Percentiles rank a stretch among this genome's conserved stretches.
These are phyloP conservation scores for Rallus limicola DNA, from an alignment of 2,113 vertebrate genomes.

Conservation along the genomic window DNA sequence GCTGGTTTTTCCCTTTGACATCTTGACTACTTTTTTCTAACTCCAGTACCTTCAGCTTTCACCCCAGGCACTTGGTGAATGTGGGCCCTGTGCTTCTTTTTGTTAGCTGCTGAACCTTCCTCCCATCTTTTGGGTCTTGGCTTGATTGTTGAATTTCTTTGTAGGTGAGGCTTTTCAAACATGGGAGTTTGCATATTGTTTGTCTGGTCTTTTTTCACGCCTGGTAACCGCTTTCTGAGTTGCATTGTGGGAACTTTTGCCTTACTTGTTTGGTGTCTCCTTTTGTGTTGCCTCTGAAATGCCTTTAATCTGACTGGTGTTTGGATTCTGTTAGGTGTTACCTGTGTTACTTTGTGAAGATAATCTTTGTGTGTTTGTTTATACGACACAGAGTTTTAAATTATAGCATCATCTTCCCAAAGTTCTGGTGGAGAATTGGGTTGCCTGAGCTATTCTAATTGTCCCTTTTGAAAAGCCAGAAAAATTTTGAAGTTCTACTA, in stretches of 20 bases:
- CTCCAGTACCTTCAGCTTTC: not conserved
- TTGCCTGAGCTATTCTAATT: not conserved
- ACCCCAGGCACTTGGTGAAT: not conserved
- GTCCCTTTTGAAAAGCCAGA: not conserved
- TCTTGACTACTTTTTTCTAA: not conserved
- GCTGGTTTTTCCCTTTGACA: not conserved
- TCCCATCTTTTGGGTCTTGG: not conserved
- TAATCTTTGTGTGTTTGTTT: not conserved
- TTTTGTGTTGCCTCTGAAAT: not conserved
- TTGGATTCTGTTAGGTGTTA: not conserved
- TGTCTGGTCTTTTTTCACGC: not conserved
- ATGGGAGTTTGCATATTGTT: not conserved
- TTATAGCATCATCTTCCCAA: not conserved
- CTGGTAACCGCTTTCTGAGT: not conserved
- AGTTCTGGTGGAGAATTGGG: not conserved
- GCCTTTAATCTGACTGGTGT: not conserved
- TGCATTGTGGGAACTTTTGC: not conserved
- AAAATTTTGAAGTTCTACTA: not conserved
- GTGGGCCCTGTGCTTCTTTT: not conserved
- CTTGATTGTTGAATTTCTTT: not conserved
- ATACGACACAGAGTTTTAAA: rapidly evolving
- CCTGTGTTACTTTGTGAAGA: not conserved
- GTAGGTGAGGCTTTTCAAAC: not conserved
- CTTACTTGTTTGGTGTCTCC: not conserved
- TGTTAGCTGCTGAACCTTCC: not conserved